Base-by-base conservation (phyloP, 2,888 invertebrate genomes). In the Cactoblastis cactorum region DNA sequence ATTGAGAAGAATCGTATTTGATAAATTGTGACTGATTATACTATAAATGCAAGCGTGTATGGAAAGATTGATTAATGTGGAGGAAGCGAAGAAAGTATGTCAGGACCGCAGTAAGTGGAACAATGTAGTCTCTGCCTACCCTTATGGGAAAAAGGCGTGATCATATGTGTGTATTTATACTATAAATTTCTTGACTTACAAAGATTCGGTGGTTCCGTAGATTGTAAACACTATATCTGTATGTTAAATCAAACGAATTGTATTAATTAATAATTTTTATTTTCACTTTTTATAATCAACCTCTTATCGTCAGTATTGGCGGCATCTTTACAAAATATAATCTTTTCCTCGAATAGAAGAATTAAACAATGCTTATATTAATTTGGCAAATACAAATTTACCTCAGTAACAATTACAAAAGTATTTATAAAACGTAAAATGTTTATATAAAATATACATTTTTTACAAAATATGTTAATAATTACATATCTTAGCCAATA, bases 321-420 rank as follows among this genome's bases (percentile, higher is more conserved):
- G 83, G 80, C 83, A 83, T 87, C 77, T 87, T 83, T 83, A 88
- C 81, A 86, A 85, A 86, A 85, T 83, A 86, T 79, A 75, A 83
- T 82, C 84, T 78, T 78, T 71, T 86, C 77, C 67, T 77, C 80
- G 77, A 81, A 75, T 83, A 83, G 84, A 88, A 86, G 79, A 81
- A 78, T 85, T 81, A 82, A 85, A 83, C 79, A 83, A 83, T 76
- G 71, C 77, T 77, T 84, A 83, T 70, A 80, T 82, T 86, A 85
- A 82, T 88, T 88, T 88, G 88, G 88, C 87, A 87, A 86, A 82
- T 77, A 78, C 77, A 83, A 80, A 85, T 88, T 86, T 74, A 83
- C 83, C 83, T 77, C 69, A 66, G 48, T 78, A 81, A 82, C 77
- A 79, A 77, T 76, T 80, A 80, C 78, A 80, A 79, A 77, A 76